A percentile compares a stretch with the other conserved stretches of the same genome.
phyloP scores from a whole-genome alignment of 2,888 invertebrate species.

The Drosophila atripex region DNA sequence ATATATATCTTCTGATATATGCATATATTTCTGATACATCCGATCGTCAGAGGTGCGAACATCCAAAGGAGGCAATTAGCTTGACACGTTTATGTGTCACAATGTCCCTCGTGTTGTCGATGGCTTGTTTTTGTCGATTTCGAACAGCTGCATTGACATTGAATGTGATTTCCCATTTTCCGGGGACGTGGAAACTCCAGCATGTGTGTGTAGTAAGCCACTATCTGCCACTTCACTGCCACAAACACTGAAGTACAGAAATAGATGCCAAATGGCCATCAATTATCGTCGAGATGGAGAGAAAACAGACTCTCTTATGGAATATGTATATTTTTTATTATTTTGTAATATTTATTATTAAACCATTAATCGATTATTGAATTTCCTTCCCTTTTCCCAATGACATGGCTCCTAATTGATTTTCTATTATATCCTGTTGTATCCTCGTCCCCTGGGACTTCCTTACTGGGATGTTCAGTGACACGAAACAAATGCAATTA shows the following conservation, averaged over 20 bases:
- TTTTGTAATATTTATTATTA: too few species aligned
- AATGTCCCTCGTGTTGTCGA: conserved; percentile 8
- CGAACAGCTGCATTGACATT: conserved; percentile 76
- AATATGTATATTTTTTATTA: neutral
- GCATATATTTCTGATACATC: neutral
- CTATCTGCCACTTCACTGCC: conserved; percentile 23
- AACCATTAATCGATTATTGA: too few species aligned
- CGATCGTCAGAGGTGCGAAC: conserved; percentile 59
- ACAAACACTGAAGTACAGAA: neutral
- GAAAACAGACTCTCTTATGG: neutral
- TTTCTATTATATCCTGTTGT: conserved; percentile 19
- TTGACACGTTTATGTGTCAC: conserved; percentile 58
- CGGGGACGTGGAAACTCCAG: conserved; percentile 3
- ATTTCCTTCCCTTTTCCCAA: too few species aligned
- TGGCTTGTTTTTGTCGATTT: conserved; percentile 44
- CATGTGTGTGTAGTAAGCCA: conserved; percentile 31
- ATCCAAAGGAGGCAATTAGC: conserved; percentile 59
- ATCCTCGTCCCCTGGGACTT: neutral
- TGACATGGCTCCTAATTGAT: conserved; percentile 28
- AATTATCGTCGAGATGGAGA: neutral
- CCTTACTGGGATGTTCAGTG: conserved; percentile 53
- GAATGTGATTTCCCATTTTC: conserved; percentile 41
- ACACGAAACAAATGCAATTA: conserved; percentile 73
- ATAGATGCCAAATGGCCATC: conserved; percentile 5
- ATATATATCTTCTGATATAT: neutral